Percentiles rank a stretch among this genome's conserved stretches.
Conservation (phyloP, 2,113 vertebrate species). For the Limanda limanda region DNA sequence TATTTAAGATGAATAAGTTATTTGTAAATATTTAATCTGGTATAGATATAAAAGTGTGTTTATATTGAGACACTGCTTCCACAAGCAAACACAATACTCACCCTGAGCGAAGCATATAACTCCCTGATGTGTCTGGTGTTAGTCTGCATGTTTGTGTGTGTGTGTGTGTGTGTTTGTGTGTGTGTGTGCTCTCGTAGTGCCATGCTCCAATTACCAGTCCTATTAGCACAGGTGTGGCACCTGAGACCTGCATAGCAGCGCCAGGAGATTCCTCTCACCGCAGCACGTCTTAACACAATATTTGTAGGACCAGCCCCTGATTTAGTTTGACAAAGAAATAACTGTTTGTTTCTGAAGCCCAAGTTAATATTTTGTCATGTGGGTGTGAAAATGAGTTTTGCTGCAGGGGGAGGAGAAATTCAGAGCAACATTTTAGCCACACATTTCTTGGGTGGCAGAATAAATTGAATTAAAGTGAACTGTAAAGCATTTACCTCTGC, state of each 20-base stretch:
- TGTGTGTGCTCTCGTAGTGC: slow-evolving; percentile 10
- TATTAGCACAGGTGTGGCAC: slow-evolving; percentile 61
- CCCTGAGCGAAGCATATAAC: not conserved
- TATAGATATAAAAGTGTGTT: not conserved
- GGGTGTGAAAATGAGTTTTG: slow-evolving; percentile 51
- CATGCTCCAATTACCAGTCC: slow-evolving; percentile 55
- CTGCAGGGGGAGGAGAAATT: slow-evolving; percentile 27
- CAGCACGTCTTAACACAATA: slow-evolving; percentile 11
- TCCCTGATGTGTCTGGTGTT: slow-evolving; percentile 18
- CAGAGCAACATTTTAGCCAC: slow-evolving; percentile 15
- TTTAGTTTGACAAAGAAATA: slow-evolving; percentile 47
- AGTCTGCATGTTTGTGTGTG: slow-evolving; percentile 2
- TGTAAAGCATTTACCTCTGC: slow-evolving; percentile 29
- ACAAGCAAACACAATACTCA: slow-evolving; percentile 1
- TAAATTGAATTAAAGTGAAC: slow-evolving; percentile 30
- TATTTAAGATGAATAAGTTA: slow-evolving; percentile 3
- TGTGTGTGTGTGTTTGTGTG: not conserved
- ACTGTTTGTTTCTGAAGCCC: slow-evolving; percentile 20
- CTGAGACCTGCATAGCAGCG: slow-evolving; percentile 54
- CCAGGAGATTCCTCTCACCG: slow-evolving; percentile 13
- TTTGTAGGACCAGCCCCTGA: slow-evolving; percentile 14
- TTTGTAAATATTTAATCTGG: slow-evolving; percentile 3
- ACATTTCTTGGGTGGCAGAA: slow-evolving; percentile 9
- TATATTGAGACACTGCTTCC: not conserved
- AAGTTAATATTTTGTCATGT: slow-evolving; percentile 55